Evolutionary conservation across 2,888 invertebrate genomes (phyloP).

Genomic region (Polydrusus pterygomalis): DNA sequence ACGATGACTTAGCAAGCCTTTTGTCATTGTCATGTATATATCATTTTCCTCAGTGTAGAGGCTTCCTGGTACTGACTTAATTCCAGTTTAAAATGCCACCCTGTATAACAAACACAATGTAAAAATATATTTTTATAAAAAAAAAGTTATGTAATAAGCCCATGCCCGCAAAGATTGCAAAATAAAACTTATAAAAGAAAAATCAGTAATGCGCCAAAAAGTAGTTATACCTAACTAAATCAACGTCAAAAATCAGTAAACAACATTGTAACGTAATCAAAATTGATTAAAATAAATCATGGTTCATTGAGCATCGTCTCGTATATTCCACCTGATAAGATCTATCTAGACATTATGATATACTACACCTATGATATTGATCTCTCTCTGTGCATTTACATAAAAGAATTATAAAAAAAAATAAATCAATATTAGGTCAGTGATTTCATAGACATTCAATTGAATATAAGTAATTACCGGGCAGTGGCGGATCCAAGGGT

Average conservation of each 20-base stretch:
- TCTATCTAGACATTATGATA: constrained; percentile 20
- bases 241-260: constrained; percentile 43
- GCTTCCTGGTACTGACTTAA: too few species aligned
- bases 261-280: constrained; percentile 30
- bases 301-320: constrained; percentile 24
- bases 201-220: constrained; percentile 7
- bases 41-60: too few species aligned
- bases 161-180: neutral
- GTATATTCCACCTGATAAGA: constrained; percentile 12
- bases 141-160: too few species aligned
- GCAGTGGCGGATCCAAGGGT: too few species aligned
- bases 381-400: neutral
- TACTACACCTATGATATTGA: constrained; percentile 12
- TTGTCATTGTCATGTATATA: too few species aligned
- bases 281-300: constrained; percentile 29
- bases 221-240: constrained; percentile 23
- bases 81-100: too few species aligned
- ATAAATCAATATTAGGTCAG: constrained; percentile 7
- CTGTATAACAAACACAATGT: too few species aligned
- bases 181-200: neutral
- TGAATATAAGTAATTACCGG: neutral
- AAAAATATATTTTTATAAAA: too few species aligned
- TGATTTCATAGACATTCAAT: too few species aligned
- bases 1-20: too few species aligned
- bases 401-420: constrained; percentile 24